Evolutionary conservation across 1,140 invertebrate species (phyloP), one percentile per base, ranked within the genome.

Genomic region (Drosophila nannoptera): DNA sequence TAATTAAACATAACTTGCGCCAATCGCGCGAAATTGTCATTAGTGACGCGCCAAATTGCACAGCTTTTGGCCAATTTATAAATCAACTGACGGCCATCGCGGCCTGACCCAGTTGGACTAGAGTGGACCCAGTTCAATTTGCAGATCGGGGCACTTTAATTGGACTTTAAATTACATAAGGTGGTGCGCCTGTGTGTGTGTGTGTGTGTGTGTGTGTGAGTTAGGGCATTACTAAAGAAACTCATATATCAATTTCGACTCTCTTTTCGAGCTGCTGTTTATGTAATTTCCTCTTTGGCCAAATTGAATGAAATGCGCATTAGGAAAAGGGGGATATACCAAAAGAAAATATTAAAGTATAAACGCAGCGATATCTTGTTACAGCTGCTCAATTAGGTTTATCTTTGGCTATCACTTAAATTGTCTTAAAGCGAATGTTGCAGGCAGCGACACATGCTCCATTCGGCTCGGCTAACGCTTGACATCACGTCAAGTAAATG

Each of bases 11-110:
- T 35, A 71, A 62, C 71, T 58, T 75, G 71, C 50, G 65, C 52
- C 75, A 73, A 83, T 70, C 71, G 70, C 64, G 61, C 33, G 43
- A 62, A 76, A 68, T 76, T 74, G 62, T 53, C 76, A 84, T 83
- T 84, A 80, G 69, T 66, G 61, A 80, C 78, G 73, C 66, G 48
- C 75, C 69, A 80, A 73, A 69, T 73, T 69, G 72, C 62, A 61
- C 35, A 52, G 64, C 33, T 62, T 68, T 62, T 64, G 55, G 40
- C 32, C 32, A 50, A 35, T 35, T 63, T 55, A 62, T 53, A 58
- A 52, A 76, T 73, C 59, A 63, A 48, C 55, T 69, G 63, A 53
- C 55, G 77, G 66, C 43, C 63, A 54, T 68, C 29, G 16, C 4
- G 40, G 49, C 12, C 22, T 81, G 78, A 83, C 78, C 78, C 72